Percentiles rank a stretch among this genome's conserved stretches.
Evolutionary conservation across 1,140 invertebrate species (phyloP).

Genomic region (Chrysoperla carnea): DNA sequence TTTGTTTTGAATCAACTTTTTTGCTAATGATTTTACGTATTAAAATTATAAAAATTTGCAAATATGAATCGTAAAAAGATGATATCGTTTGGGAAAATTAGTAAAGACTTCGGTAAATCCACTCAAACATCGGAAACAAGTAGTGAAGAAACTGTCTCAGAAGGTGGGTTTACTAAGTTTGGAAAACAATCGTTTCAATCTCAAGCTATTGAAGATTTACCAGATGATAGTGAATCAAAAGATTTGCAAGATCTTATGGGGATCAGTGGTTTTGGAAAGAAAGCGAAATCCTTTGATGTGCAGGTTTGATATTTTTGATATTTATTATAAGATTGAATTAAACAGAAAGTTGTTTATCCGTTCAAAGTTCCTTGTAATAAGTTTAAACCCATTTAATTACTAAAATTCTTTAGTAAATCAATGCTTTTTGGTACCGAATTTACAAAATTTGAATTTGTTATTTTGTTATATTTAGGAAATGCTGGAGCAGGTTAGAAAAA

Average conservation of each 20-base stretch:
- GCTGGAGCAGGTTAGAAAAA: conserved; percentile 28
- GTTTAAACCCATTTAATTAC: no score
- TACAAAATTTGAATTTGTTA: no score
- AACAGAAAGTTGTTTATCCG: background rate
- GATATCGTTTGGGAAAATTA: conserved; percentile 29
- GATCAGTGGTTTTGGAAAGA: conserved; percentile 57
- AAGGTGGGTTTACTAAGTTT: conserved; percentile 42
- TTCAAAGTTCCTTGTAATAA: no score
- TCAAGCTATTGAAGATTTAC: conserved; percentile 40
- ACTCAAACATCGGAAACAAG: conserved; percentile 4
- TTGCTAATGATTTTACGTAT: no score
- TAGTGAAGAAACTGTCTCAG: conserved; percentile 7
- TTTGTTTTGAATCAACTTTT: no score
- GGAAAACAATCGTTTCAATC: conserved; percentile 26
- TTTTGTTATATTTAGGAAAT: conserved; percentile 16
- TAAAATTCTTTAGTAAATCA: no score
- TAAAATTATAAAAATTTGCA: no score
- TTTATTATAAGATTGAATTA: background rate
- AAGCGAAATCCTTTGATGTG: conserved; percentile 56
- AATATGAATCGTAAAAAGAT: conserved; percentile 24
- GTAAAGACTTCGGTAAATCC: background rate
- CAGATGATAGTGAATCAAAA: conserved; percentile 47
- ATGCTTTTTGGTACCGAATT: no score
- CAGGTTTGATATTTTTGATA: conserved; percentile 20
- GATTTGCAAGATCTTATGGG: conserved; percentile 54